Percentiles rank a stretch among this genome's conserved stretches.
These are phyloP conservation scores for Myotis brandtii DNA, from an alignment of 2,113 vertebrate genomes.

Conservation along the genomic window DNA sequence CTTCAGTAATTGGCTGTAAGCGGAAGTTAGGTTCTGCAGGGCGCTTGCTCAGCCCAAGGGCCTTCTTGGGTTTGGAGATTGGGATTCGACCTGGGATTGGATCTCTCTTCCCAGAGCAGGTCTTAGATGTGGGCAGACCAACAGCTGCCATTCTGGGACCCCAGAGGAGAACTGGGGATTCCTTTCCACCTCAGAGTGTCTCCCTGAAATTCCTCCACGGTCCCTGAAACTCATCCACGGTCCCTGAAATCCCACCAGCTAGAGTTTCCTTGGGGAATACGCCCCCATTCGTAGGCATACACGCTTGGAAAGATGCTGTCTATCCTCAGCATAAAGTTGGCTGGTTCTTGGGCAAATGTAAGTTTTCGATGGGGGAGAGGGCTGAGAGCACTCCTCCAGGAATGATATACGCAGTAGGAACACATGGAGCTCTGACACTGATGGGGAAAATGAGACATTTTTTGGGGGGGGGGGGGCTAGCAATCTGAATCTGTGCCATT, in stretches of 20 bases:
- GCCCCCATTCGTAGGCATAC: neutral
- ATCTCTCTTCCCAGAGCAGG: neutral
- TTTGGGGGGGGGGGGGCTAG: no score
- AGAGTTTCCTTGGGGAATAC: neutral
- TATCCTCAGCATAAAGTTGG: neutral
- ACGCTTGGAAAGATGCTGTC: neutral
- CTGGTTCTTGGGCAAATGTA: neutral
- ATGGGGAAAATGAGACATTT: neutral
- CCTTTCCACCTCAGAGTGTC: neutral
- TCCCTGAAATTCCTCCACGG: neutral
- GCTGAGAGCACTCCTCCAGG: neutral
- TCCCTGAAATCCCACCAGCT: neutral
- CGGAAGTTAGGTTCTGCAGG: neutral
- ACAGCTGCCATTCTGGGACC: neutral
- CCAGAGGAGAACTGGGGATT: neutral
- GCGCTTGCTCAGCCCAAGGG: neutral
- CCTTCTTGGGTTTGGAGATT: neutral
- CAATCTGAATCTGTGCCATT: no score
- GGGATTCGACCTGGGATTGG: neutral
- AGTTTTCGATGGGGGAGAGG: neutral
- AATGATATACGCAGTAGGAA: fast-evolving
- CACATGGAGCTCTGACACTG: neutral
- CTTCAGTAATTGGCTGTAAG: neutral
- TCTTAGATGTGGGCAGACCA: neutral
- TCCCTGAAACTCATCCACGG: neutral